Evolutionary conservation across 2,888 invertebrate species (phyloP).

Genomic region (Drymonia ruficornis): DNA sequence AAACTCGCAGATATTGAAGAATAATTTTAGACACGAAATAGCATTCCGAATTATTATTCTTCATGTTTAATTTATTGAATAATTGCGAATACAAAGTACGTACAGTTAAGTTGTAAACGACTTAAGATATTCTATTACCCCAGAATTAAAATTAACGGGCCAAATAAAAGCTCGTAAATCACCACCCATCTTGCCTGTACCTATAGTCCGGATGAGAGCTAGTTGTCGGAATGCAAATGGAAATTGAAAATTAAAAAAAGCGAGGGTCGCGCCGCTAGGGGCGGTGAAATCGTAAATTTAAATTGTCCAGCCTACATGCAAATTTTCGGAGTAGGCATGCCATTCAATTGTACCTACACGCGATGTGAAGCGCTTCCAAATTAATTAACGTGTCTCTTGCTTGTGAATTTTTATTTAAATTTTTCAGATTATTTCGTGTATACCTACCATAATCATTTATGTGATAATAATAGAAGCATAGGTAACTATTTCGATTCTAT

Average conservation of each 20-base stretch:
- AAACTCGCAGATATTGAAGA: no score
- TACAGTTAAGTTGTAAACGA: constrained; percentile 1
- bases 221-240: constrained; percentile 79
- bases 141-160: constrained; percentile 5
- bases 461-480: no score
- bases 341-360: constrained; percentile 60
- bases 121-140: constrained; percentile 10
- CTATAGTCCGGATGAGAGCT: constrained; percentile 46
- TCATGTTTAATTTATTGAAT: no score
- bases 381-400: constrained; percentile 33
- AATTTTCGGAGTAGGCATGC: constrained; percentile 71
- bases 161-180: constrained; percentile 40
- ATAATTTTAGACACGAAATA: no score
- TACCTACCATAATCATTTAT: background rate
- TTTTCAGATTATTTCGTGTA: background rate
- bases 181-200: constrained; percentile 34
- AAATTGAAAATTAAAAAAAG: constrained; percentile 84
- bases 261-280: constrained; percentile 74
- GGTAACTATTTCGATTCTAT: no score
- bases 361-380: constrained; percentile 34
- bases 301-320: constrained; percentile 82
- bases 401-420: constrained; percentile 28
- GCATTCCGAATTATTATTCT: no score
- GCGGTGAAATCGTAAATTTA: constrained; percentile 81
- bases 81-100: background rate